Evolutionary conservation across 1,140 invertebrate species (phyloP).

Genomic region (Arctopsyche grandis): DNA sequence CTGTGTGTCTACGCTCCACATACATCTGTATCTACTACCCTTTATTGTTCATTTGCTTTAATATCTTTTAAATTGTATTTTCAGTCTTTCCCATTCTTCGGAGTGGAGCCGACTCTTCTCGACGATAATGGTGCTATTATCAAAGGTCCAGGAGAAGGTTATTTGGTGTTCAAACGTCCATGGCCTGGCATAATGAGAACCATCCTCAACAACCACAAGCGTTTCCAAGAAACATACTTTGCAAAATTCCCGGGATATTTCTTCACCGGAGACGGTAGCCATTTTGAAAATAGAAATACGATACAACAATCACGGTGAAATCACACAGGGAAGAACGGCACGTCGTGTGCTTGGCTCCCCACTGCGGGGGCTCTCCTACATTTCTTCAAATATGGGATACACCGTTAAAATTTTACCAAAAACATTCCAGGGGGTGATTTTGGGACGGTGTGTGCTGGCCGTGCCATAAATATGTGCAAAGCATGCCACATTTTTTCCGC

Average conservation of each 20-base stretch:
- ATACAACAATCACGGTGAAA: too few species aligned
- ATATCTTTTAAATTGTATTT: slow-evolving; percentile 51
- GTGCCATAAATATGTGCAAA: too few species aligned
- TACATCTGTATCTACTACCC: background rate
- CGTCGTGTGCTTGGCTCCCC: too few species aligned
- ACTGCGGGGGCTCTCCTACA: too few species aligned
- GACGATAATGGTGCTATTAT: slow-evolving; percentile 90
- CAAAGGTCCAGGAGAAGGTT: slow-evolving; percentile 91
- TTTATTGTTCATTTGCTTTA: background rate
- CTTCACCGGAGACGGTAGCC: slow-evolving; percentile 95
- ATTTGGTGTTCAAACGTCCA: slow-evolving; percentile 90
- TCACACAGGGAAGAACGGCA: too few species aligned
- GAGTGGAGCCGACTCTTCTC: slow-evolving; percentile 87
- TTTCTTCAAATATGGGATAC: too few species aligned
- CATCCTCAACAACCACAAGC: slow-evolving; percentile 89
- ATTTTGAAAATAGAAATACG: background rate
- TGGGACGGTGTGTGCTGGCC: too few species aligned
- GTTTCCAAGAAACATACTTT: slow-evolving; percentile 96
- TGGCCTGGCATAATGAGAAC: slow-evolving; percentile 99
- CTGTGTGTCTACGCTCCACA: too few species aligned
- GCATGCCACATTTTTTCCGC: too few species aligned
- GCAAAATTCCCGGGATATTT: slow-evolving; percentile 96
- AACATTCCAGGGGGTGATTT: too few species aligned
- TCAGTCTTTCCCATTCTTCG: slow-evolving; percentile 96
- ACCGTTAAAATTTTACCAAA: too few species aligned